Evolutionary conservation across 2,113 vertebrate genomes (phyloP), one percentile per base, ranked within the genome.

Genomic region (Bolborhynchus lineola): DNA sequence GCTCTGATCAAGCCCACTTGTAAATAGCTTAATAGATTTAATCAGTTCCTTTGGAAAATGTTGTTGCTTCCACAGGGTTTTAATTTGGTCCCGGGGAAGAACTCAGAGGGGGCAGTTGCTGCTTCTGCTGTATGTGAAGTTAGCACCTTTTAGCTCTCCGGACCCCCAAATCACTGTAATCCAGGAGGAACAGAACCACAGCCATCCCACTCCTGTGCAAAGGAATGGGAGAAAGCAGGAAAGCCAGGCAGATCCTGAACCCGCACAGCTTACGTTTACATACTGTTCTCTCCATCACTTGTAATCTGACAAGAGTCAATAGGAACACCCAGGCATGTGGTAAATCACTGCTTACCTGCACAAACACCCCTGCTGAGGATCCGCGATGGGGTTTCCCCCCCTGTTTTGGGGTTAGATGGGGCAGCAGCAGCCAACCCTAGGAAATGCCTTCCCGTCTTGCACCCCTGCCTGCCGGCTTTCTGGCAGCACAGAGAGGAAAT

Each of bases 41-140:
- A 96, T 95, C 95, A 92, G 95, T 92, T 94, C 95, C 96, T 93
- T 88, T 90, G 96, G 98, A 97, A 98, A 98, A 98, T 90, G 90
- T 90, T 92, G 82, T 93, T 94, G 97, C 95, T 98, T 97, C 98
- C 96, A n/a, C 53, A 72, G 69, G 39, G 72, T 70, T 88, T 92
- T 74, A 18, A 78, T 81, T 25, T 3, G 14, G 18, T 86, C 35
- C 23, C 1, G 7, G 31, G 18, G 44, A 69, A 47, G 47, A 86
- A 33, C 81, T 91, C 29, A 0, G 52, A 20, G 26, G 31, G 59
- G 68, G 81, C 79, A 49, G 7, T 2, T 14, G 77, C 29, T 21
- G 47, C 68, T 83, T 46, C 67, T 20, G 72, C 82, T 21, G 20
- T 10, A 1, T 53, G 62, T 1, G 3, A 55, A 37, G 57, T 33